phyloP scores from a whole-genome alignment of 2,113 vertebrate species.

The Lepus timidus region DNA sequence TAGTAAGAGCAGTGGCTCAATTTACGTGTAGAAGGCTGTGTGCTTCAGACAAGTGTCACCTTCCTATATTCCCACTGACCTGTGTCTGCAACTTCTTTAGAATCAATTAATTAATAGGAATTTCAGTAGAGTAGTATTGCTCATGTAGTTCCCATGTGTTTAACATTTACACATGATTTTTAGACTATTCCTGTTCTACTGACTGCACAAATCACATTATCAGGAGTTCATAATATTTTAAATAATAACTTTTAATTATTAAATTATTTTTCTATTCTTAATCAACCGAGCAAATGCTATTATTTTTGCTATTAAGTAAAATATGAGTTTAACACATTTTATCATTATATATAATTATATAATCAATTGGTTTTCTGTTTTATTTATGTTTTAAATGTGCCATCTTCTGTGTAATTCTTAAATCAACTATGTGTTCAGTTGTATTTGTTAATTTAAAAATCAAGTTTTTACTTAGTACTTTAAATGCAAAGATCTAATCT shows the following conservation, averaged over 20 bases:
- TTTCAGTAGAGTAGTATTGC: background rate
- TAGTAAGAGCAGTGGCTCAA: background rate
- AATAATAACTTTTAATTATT: slow-evolving; percentile 36
- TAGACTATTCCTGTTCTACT: slow-evolving; percentile 21
- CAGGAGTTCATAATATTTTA: background rate
- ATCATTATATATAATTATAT: background rate
- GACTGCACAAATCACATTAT: background rate
- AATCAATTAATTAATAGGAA: background rate
- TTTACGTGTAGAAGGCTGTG: background rate
- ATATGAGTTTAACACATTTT: background rate
- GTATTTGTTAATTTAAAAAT: slow-evolving; percentile 1
- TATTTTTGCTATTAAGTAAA: slow-evolving; percentile 30
- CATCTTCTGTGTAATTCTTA: background rate
- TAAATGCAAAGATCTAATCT: background rate
- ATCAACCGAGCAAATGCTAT: background rate
- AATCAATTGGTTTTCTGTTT: background rate
- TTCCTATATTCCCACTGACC: background rate
- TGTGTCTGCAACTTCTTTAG: background rate
- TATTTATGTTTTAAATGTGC: background rate
- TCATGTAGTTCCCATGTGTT: background rate
- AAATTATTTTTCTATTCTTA: background rate
- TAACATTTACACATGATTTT: background rate
- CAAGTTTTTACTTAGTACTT: background rate
- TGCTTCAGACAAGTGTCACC: background rate
- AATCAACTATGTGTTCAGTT: background rate